Evolutionary conservation across 2,888 invertebrate genomes (phyloP), one percentile per base, ranked within the genome.

Genomic region (Rhamnusium bicolor): DNA sequence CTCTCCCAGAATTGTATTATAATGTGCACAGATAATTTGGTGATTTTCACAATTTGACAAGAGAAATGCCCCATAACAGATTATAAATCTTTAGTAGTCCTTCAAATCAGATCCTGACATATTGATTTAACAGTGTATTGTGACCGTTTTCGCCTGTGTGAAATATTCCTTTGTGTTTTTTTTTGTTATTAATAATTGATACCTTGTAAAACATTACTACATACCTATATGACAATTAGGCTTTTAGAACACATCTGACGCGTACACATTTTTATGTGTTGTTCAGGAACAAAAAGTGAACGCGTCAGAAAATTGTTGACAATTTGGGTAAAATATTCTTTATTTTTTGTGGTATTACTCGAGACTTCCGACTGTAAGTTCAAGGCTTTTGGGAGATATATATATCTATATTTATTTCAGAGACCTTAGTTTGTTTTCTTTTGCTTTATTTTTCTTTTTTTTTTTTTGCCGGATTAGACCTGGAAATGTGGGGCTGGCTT

Each of bases 321-420:
- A n/a, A 29, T 16, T 16, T 49, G 49, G 49, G 58, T 14, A 58
- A 18, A 47, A 21, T 62, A 62, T 3, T 27, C 51, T 69, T 61
- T 60, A 21, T 5, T 68, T 49, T 47, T 46, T 62, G 10, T 58
- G 73, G 73, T 71, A 71, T 73, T 73, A 73, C 73, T 49, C 47
- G 62, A 73, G 73, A 73, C 73, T 73, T 70, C 40, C 54, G 7
- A 46, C 61, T 61, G 61, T 61, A 61, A 51, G 16, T 19, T 32
- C 19, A 21, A 4, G 19, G 65, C 65, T 65, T 65, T 19, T 65
- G 29, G 12, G 65, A n/a, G 21, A 16, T 10, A 51, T 51, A 51
- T 19, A 46, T 40, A 40, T 27, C 29, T 65, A n/a, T 24, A 10
- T 63, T 65, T 24, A 16, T 65, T 40, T 40, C 53, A 53, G 53